Evolutionary conservation across 2,888 invertebrate genomes (phyloP), one percentile per base, ranked within the genome.

Genomic region (Athalia rosae): DNA sequence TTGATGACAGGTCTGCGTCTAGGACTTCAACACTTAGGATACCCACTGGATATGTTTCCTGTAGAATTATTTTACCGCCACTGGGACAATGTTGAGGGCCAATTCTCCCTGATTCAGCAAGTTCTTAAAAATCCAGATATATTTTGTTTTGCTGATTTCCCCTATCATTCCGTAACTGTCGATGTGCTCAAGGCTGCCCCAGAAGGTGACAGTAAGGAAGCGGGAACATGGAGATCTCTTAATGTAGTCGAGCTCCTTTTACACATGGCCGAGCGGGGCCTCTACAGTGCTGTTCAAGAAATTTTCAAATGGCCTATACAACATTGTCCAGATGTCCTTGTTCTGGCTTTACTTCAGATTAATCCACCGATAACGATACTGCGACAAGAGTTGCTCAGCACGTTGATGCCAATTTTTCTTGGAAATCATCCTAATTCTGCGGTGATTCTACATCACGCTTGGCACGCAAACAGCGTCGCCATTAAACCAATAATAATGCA

Each of bases 381-480:
- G 59, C 92, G 97, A 78, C 97, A 97, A 90, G 98, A 99, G 87
- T 91, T 99, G 77, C 92, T 99, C 81, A 94, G 95, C 64, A 95
- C 93, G 76, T 91, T 99, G 53, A 95, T 99, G 89, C 98, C 98
- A 3, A 95, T 98, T 83, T 99, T 99, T 90, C 92, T 99, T 77
- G 95, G 96, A 56, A 98, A 97, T 90, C 99, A 99, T 91, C 97
- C 98, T 0, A 99, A 99, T 90, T 97, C 98, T 0, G 97, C 96
- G 45, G 96, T 97, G n/a, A 96, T 99, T 80, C 91, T 99, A 77
- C 98, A 99, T 90, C 96, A 97, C 87, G 98, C 98, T 4, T 99
- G 99, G 99, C 97, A 97, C 88, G 93, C 95, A 76, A 95, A 95
- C 85, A 94, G 93, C 83, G 90, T 92, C 58, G 92, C 93, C 76